Evolutionary conservation across 1,140 invertebrate genomes (phyloP), one percentile per base, ranked within the genome.

Genomic region (Goniozus legneri): DNA sequence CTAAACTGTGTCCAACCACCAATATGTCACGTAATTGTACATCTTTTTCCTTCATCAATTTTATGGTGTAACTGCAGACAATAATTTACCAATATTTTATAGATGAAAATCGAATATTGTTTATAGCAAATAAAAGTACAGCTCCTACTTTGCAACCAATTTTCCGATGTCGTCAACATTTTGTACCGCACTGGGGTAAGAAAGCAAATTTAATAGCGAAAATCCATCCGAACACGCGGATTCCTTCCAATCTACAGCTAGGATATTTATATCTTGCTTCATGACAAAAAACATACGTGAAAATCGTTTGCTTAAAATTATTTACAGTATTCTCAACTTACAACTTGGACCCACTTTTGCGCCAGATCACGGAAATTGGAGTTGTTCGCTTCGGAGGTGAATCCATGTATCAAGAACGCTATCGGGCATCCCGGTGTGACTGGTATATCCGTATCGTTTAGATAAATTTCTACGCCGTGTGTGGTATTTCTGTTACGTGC

Each of bases 1-100:
- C 54, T 8, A 56, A 43, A 33, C 54, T 56, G 16, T 56, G 54
- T 1, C 51, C 54, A 1, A 57, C n/a, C 2, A 45, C 12, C 2
- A 6, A 12, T 2, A 46, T 46, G 0, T 57, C 20, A 10, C 15
- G 0, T 1, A 44, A 1, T 0, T 22, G 2, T 8, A 50, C 6
- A 0, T 2, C 0, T 7, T 34, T 33, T 0, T 24, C 0, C 0
- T 36, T 3, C 0, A 21, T 7, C 12, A 52, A n/a, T 2, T 2
- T 1, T n/a, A 3, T 0, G 1, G 20, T 18, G 14, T 24, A 41
- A 0, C 51, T 54, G 12, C 14, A 43, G 24, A 39, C 3, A 2
- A 46, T 34, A 14, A 47, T 16, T 44, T 1, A 21, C 14, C 14
- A 14, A 19, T 35, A 7, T 31, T 32, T 19, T 22, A 12, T 13